Evolutionary conservation across 2,888 invertebrate species (phyloP).

Genomic region (Boloria euphrosyne): DNA sequence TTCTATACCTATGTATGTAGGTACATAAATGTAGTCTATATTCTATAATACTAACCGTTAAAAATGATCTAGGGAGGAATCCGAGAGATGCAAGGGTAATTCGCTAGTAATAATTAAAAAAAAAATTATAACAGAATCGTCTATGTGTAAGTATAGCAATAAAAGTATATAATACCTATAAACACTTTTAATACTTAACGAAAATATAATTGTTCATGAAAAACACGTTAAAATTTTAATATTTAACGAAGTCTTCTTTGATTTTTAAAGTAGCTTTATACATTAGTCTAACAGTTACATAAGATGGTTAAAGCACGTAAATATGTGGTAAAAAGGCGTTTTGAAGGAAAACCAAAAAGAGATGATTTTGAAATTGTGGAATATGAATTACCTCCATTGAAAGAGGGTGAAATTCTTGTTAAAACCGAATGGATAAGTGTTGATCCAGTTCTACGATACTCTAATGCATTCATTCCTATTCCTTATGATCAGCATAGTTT

Average conservation of each 20-base stretch:
- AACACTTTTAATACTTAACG: not conserved
- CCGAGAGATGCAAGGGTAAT: too few relatives aligned
- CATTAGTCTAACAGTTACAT: not conserved
- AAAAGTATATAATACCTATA: not conserved
- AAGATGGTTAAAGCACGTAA: constrained; percentile 72
- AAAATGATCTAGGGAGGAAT: too few relatives aligned
- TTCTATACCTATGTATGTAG: too few relatives aligned
- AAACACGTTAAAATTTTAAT: not conserved
- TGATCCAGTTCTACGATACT: constrained; percentile 52
- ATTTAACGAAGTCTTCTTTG: constrained; percentile 1
- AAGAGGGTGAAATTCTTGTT: constrained; percentile 75
- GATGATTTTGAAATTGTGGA: constrained; percentile 83
- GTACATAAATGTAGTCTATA: too few relatives aligned
- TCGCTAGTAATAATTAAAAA: too few relatives aligned
- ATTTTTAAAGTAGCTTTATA: not conserved
- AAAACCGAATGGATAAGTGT: constrained; percentile 56
- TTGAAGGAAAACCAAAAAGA: constrained; percentile 81
- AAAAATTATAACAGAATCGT: too few relatives aligned
- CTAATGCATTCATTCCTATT: constrained; percentile 33
- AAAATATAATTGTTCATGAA: constrained; percentile 7
- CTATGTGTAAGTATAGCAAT: not conserved
- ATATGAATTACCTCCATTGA: constrained; percentile 80
- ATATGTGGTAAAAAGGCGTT: constrained; percentile 79
- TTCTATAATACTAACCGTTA: too few relatives aligned
- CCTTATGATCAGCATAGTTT: constrained; percentile 51